Evolutionary conservation across 2,888 invertebrate genomes (phyloP), one percentile per base, ranked within the genome.

Genomic region (Melolontha melolontha): DNA sequence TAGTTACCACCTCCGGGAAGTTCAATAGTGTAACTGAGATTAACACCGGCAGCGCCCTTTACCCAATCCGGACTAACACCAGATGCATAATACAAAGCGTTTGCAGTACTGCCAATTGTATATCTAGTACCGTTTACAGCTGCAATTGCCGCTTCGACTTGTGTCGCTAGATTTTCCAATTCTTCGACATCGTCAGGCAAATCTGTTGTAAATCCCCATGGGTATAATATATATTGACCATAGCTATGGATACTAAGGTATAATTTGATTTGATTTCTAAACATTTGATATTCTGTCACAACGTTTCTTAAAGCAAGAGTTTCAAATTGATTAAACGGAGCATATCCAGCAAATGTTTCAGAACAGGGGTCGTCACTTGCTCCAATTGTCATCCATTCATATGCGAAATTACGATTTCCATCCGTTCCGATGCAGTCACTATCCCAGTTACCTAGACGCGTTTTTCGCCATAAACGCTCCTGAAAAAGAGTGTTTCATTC

Each of bases 221-320:
- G 89, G 76, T 91, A 90, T 2, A 91, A 77, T 39, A 92, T 80
- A 79, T 88, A 89, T 72, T 88, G 87, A 11, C 93, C n/a, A 82
- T 77, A 92, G 6, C 92, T 90, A 76, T 94, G 94, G 69, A 93
- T 83, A 0, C 90, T 88, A 11, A 93, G 76, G 77, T 91, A 93
- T 69, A 91, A 82, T 63, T 34, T 34, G 10, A 34, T 6, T 8
- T 10, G 2, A 10, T 34, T 6, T 50, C 89, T 85, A 22, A 88
- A 83, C 11, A 85, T 81, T 8, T 80, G 75, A 0, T 85, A 82
- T 22, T 87, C 77, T 1, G 84, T 75, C 1, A 85, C 75, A 41
- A 92, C 78, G 70, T 90, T 85, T 69, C 89, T 86, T 0, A 16
- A 83, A 80, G 0, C 66, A 77, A 77, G 0, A 87, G 89, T 81